Base-by-base conservation (phyloP, 2,797 vertebrate species). In the Melanotaenia pygmaea region DNA sequence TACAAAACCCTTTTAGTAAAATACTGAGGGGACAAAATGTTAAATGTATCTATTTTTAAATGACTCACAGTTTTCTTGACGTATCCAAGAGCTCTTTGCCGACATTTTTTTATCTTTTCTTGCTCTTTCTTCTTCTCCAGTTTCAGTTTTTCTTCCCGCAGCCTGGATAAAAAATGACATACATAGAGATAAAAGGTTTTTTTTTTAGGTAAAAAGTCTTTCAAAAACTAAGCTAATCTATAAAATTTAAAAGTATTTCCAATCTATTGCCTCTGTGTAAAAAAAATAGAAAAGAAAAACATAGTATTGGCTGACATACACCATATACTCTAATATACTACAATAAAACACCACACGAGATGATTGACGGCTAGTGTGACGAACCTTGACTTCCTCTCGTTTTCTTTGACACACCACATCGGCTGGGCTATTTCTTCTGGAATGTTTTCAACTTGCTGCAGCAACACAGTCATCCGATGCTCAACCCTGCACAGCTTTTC, bases 401-500 rank as follows among this genome's bases (percentile, higher is more conserved):
- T 95, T 59, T 94, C 93, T 83, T 95, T 95, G 70, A 80, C 86
- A 81, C 88, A 93, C 87, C 92, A 78, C 0, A 92, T 90, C 28
- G 89, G 79, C 57, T 94, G 88, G 2, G 95, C 68, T 56, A 66
- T 87, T 28, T 86, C 88, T 18, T 70, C 60, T 2, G 95, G 94
- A 24, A 97, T 89, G 34, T 9, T 85, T 78, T 97, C 96, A 13
- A 96, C 64, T 20, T 69, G 83, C 62, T 96, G 94, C 11, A 96
- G 83, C 65, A 97, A 82, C 50, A 93, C 74, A 0, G 83, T 81
- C 77, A 96, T 67, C 14, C 86, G 88, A 69, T 86, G 87, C 86
- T 98, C 97, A 8, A 97, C 92, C 35, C 86, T 60, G 1, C 76
- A 90, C 28, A 98, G 78, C 95, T 97, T 97, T 88, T 96, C 91